phyloP scores from a whole-genome alignment of 2,113 vertebrate genomes.

The Lamprotornis superbus region DNA sequence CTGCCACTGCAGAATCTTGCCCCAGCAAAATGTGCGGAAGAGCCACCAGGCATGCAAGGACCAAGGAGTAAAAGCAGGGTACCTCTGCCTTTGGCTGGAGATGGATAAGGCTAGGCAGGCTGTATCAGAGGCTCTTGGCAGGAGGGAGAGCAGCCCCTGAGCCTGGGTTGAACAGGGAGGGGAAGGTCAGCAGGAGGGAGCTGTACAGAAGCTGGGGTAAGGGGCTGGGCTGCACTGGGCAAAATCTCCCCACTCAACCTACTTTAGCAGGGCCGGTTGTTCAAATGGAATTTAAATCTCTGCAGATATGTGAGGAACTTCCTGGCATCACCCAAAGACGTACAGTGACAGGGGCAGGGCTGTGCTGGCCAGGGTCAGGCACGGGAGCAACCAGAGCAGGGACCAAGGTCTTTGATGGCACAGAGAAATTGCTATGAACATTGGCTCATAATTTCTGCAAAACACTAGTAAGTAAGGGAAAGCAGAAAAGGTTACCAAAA shows the following conservation, averaged over 20 bases:
- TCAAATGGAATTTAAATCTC: slow-evolving; percentile 38
- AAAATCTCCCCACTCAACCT: neutral
- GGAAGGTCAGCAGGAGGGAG: neutral
- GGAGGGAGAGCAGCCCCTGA: neutral
- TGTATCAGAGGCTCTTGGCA: neutral
- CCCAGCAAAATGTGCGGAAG: neutral
- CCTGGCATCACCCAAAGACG: rapidly evolving
- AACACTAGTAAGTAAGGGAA: neutral
- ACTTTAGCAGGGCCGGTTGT: neutral
- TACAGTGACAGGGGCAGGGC: neutral
- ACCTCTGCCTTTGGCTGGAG: neutral
- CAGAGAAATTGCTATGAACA: rapidly evolving
- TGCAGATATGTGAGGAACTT: slow-evolving; percentile 11
- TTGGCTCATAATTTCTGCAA: neutral
- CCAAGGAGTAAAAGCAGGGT: neutral
- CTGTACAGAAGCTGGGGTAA: neutral
- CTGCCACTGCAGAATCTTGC: neutral
- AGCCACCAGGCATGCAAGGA: neutral
- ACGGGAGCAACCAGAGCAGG: rapidly evolving
- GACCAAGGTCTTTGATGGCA: neutral
- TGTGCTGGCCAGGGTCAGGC: neutral
- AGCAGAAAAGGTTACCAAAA: neutral
- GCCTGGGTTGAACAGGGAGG: neutral
- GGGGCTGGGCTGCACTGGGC: neutral
- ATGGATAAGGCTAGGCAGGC: slow-evolving; percentile 23